Conservation (phyloP, 2,113 vertebrate genomes). For the Dasyurus viverrinus region DNA sequence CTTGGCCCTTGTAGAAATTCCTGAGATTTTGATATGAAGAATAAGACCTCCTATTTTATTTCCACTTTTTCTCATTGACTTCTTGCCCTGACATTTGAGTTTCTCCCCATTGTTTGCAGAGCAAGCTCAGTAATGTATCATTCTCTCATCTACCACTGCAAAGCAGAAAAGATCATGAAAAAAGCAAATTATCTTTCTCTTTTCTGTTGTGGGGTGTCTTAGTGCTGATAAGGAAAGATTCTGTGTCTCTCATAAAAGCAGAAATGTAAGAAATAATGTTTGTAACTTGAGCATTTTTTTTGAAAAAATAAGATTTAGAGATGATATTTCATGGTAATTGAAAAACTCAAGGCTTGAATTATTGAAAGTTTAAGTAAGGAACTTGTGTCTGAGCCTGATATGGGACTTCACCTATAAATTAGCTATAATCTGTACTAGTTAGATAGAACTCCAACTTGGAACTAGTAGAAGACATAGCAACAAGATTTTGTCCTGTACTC, state of each 20-base stretch:
- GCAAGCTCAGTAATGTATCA: slow-evolving; percentile 59
- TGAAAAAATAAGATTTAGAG: slow-evolving; percentile 62
- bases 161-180: slow-evolving; percentile 42
- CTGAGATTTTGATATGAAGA: not conserved
- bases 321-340: slow-evolving; percentile 47
- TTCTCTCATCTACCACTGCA: slow-evolving; percentile 61
- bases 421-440: slow-evolving; percentile 47
- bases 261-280: slow-evolving; percentile 60
- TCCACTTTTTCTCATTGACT: slow-evolving; percentile 49
- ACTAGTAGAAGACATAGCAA: slow-evolving; percentile 43
- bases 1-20: not conserved
- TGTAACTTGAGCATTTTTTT: slow-evolving; percentile 33
- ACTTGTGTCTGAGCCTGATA: slow-evolving; percentile 25
- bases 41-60: not conserved
- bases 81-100: slow-evolving; percentile 12
- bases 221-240: slow-evolving; percentile 68
- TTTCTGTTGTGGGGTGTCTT: slow-evolving; percentile 50
- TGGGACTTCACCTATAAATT: slow-evolving; percentile 43
- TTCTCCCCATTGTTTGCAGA: slow-evolving; percentile 56
- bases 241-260: slow-evolving; percentile 56
- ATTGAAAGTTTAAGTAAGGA: slow-evolving; percentile 60
- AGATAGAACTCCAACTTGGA: slow-evolving; percentile 60
- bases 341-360: slow-evolving; percentile 69
- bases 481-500: not conserved
- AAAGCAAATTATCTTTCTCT: not conserved